Percentiles rank a stretch among this genome's conserved stretches.
Conservation (phyloP, 1,140 invertebrate genomes). For the Pygmarrhopalites habei region DNA sequence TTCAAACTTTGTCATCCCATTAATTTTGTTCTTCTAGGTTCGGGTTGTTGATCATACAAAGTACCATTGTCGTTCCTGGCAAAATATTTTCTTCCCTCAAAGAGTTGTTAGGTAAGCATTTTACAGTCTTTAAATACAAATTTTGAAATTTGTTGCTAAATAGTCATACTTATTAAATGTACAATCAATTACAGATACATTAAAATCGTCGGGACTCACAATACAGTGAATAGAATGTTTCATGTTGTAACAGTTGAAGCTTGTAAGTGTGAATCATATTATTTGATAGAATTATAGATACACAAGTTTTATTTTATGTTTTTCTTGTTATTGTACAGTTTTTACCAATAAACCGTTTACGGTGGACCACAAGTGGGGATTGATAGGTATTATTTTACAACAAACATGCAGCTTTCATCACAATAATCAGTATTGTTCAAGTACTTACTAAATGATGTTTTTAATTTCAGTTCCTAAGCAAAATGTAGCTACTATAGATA, state of each 20-base stretch:
- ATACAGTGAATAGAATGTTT: constrained; percentile 92
- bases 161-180: constrained; percentile 10
- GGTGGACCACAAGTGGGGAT: constrained; percentile 32
- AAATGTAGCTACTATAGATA: constrained; percentile 85
- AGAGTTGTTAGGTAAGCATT: constrained; percentile 59
- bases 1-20: too few relatives aligned
- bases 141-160: not conserved
- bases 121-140: not conserved
- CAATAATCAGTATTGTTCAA: too few relatives aligned
- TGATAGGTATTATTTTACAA: constrained; percentile 47
- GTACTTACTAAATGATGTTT: constrained; percentile 4
- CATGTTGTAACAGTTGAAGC: constrained; percentile 89
- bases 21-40: not conserved
- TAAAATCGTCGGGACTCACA: constrained; percentile 85
- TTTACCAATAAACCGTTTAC: constrained; percentile 66
- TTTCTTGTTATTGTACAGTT: too few relatives aligned
- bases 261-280: too few relatives aligned
- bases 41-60: constrained; percentile 82
- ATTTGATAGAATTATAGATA: too few relatives aligned
- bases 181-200: constrained; percentile 56
- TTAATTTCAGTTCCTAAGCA: constrained; percentile 67
- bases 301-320: too few relatives aligned
- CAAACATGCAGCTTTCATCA: too few relatives aligned
- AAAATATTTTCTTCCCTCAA: constrained; percentile 84
- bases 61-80: constrained; percentile 92